Evolutionary conservation across 2,797 vertebrate genomes (phyloP).

Genomic region (Spheniscus humboldti): DNA sequence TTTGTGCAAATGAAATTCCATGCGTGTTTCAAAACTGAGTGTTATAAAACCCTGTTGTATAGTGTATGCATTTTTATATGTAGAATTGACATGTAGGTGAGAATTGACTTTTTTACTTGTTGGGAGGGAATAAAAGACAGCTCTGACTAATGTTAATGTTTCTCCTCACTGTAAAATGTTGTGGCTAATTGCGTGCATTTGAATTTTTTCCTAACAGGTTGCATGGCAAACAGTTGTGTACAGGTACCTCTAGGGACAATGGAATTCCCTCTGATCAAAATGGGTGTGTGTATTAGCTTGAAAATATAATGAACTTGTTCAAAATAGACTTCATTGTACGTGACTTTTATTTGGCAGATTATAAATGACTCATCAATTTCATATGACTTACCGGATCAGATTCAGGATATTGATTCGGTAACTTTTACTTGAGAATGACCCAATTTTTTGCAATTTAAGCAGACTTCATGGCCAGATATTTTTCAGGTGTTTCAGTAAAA

Average conservation of each 20-base stretch:
- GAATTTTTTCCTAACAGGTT: not conserved
- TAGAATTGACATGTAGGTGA: not conserved
- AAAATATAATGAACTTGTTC: not conserved
- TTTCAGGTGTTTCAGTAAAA: not conserved
- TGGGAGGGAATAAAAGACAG: not conserved
- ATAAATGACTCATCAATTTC: not conserved
- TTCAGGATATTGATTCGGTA: not conserved
- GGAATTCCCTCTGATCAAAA: not conserved
- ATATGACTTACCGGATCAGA: not conserved
- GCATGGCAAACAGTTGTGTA: not conserved
- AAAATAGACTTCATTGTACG: fast-evolving
- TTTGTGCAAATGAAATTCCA: conserved; percentile 11
- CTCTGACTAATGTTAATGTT: not conserved
- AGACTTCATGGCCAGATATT: not conserved
- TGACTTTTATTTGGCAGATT: not conserved
- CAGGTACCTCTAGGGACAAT: not conserved
- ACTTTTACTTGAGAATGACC: not conserved
- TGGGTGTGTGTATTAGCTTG: not conserved
- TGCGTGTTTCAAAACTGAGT: not conserved
- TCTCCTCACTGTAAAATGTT: not conserved
- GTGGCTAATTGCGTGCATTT: not conserved
- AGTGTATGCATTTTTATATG: not conserved
- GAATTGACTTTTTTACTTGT: not conserved
- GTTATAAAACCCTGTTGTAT: not conserved
- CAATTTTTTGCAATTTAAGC: not conserved